A percentile compares a stretch with the other conserved stretches of the same genome.
Conservation (phyloP, 2,888 invertebrate species). For the Mycogona germanica region DNA sequence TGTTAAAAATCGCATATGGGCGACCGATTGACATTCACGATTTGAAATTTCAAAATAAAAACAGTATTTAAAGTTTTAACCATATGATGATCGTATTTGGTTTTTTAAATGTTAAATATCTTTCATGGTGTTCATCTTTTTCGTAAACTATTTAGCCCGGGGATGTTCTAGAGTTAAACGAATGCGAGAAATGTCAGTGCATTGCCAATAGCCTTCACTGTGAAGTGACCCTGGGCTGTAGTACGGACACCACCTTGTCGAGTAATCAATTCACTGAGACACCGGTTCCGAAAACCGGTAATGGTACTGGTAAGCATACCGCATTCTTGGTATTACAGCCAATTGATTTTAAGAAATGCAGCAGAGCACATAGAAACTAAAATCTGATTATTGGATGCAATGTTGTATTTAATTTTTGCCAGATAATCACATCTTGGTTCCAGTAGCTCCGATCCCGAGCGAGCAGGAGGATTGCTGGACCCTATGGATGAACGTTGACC, state of each 20-base stretch:
- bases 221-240: slow-evolving; percentile 34
- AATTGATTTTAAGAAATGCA: no score
- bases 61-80: background rate
- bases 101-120: background rate
- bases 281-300: background rate
- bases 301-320: no score
- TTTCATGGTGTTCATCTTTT: background rate
- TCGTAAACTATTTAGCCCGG: slow-evolving; percentile 47
- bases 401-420: background rate
- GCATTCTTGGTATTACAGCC: no score
- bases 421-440: background rate
- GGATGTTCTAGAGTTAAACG: slow-evolving; percentile 44
- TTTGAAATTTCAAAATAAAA: background rate
- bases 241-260: no score
- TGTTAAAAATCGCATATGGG: no score
- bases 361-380: no score
- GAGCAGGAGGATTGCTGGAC: slow-evolving; percentile 30
- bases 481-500: slow-evolving; percentile 29
- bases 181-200: slow-evolving; percentile 66
- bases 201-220: slow-evolving; percentile 61
- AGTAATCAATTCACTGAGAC: background rate
- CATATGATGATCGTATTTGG: background rate
- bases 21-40: no score
- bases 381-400: no score
- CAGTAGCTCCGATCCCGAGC: background rate